Base-by-base conservation (phyloP, 2,888 invertebrate species). In the Catocala fraxini region DNA sequence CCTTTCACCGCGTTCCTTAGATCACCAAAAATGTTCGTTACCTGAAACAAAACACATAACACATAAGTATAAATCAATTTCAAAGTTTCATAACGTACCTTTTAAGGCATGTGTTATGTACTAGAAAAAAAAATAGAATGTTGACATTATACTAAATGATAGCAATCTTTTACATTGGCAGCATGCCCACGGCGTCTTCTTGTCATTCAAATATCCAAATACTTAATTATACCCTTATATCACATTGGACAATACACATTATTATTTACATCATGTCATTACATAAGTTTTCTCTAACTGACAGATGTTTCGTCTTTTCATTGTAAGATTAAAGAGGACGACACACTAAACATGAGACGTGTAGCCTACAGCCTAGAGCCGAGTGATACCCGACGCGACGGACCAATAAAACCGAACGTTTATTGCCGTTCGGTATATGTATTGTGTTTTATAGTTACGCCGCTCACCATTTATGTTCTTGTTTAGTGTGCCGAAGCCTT, bases 151-250 rank as follows among this genome's bases (percentile, higher is more conserved):
- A 57, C 58, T 59, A 63, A 72, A 59, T 47, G 56, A 60, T 58
- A 61, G 53, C 57, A 64, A 62, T 72, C 58, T 10, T 48, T 62
- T 47, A 66, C 42, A 59, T 62, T 63, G 47, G 63, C 59, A 66
- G 52, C 61, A 57, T 6, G 41, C 57, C 61, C 34, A 56, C 55
- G 48, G 58, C 58, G 15, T 54, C 43, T 11, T 5, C 35, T 51
- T 70, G 63, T 69, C 70, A 65, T 56, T 71, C 45, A 51, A 51
- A 68, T 75, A 77, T 75, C 70, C 75, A 79, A 79, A 79, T 68
- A 77, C 56, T 59, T 77, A 75, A 80, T 78, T 73, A 65, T 45
- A 53, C 60, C 65, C 72, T 75, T 71, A 69, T 68, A 68, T 63
- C 54, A 65, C 68, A 70, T 47, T 58, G 6, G 10, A 58, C 58